These are phyloP conservation scores for Coreius guichenoti DNA, from an alignment of 2,797 vertebrate genomes.

Conservation along the genomic window DNA sequence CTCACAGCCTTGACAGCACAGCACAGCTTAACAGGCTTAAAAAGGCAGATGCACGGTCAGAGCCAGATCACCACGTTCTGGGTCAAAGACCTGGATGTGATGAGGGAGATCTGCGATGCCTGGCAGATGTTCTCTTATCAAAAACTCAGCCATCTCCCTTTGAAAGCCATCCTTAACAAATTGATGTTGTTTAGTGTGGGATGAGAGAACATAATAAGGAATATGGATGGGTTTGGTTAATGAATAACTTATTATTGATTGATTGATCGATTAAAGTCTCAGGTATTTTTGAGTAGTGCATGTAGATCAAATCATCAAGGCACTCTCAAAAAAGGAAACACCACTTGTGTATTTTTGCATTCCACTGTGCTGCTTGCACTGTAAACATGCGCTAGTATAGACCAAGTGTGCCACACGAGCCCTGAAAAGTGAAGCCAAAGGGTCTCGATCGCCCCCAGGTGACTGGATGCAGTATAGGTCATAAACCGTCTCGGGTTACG, in stretches of 20 bases:
- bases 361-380: neutral
- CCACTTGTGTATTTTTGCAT: neutral
- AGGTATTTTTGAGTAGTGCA: neutral
- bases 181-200: neutral
- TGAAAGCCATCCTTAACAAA: slow-evolving; percentile 20
- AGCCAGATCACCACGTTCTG: slow-evolving; percentile 49
- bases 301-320: neutral
- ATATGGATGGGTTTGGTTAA: neutral
- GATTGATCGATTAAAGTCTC: neutral
- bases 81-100: slow-evolving; percentile 49
- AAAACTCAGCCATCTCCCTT: slow-evolving; percentile 31
- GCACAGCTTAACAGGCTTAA: slow-evolving; percentile 57
- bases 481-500: too few species aligned
- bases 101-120: slow-evolving; percentile 43
- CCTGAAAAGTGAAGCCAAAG: too few species aligned
- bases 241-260: neutral
- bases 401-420: too few species aligned
- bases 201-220: neutral
- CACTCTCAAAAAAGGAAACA: neutral
- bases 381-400: neutral
- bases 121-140: slow-evolving; percentile 43
- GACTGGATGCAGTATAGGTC: too few species aligned
- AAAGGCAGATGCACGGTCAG: slow-evolving; percentile 35
- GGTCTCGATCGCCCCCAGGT: too few species aligned
- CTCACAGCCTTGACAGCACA: slow-evolving; percentile 45